Evolutionary conservation across 2,888 invertebrate genomes (phyloP), one percentile per base, ranked within the genome.

Genomic region (Hemithea aestivaria): DNA sequence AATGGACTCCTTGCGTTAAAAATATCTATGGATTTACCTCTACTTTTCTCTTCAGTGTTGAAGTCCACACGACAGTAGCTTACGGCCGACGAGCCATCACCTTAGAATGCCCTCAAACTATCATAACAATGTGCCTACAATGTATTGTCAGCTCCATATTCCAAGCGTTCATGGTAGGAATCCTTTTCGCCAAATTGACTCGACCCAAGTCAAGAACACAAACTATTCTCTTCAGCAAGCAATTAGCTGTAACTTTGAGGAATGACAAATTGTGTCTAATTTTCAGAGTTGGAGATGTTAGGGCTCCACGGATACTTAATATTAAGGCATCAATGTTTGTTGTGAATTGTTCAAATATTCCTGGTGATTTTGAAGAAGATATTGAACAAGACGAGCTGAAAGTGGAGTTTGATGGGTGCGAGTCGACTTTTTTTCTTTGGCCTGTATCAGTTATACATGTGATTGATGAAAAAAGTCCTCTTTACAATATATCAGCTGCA

Each of bases 341-440:
- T 10, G 93, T 98, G 36, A 91, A 93, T 50, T 91, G 92, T 23
- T n/a, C n/a, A 16, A 56, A 96, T 0, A 91, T 93, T 62, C 96
- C 96, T 70, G 94, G 94, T 1, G 93, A 95, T 66, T 49, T 50
- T 28, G 78, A 93, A 22, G 87, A 96, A 58, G 91, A 91, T 3
- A 93, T 93, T 61, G 93, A 94, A 67, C 96, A 97, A 67, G 93
- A 93, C 21, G 95, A 96, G 65, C 77, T 97, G 20, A 82, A 89
- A 37, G 88, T 93, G 0, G 89, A 90, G 52, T 90, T 93, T n/a
- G 96, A 97, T 63, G 95, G 94, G 11, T 95, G 96, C 57, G 93
- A 94, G 48, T 94, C 96, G 6, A 88, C 98, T 3, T 98, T 99
- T 82, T 95, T 99, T 66, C 93, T 99, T 44, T 99, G 98, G 99